Evolutionary conservation across 92 coral and sea anemone genomes (phyloP).

Genomic region (Actinostola sp.): DNA sequence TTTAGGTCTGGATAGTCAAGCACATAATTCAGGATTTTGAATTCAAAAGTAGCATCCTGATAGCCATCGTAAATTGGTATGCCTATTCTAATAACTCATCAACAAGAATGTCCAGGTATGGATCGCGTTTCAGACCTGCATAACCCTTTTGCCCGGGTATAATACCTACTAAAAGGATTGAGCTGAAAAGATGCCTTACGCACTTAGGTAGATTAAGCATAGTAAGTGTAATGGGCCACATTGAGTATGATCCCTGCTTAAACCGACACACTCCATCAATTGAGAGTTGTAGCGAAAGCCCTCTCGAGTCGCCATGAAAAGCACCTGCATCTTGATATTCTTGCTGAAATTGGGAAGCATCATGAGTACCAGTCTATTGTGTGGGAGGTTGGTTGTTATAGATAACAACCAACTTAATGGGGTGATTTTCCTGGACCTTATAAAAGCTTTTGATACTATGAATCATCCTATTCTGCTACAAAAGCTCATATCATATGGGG

Average conservation of each 20-base stretch:
- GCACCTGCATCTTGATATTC: conserved; percentile 25
- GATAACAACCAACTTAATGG: no score
- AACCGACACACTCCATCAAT: conserved; percentile 60
- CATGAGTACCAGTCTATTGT: conserved; percentile 32
- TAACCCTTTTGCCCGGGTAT: conserved; percentile 26
- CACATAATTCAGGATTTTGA: conserved; percentile 45
- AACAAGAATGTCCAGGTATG: conserved; percentile 58
- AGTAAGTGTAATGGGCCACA: conserved; percentile 61
- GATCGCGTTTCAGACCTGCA: conserved; percentile 20
- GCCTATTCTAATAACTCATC: conserved; percentile 49
- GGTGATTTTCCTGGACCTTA: no score
- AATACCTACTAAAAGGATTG: conserved; percentile 51
- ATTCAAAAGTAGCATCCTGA: conserved; percentile 27
- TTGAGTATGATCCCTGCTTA: conserved; percentile 40
- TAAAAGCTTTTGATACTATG: no score
- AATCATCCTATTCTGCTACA: no score
- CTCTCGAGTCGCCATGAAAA: conserved; percentile 44
- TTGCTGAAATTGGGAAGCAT: conserved; percentile 42
- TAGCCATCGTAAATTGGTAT: conserved; percentile 55
- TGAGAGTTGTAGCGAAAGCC: conserved; percentile 34
- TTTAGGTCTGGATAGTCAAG: conserved; percentile 66
- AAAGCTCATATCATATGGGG: no score
- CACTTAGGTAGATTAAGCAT: conserved; percentile 46
- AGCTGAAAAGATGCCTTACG: conserved; percentile 17
- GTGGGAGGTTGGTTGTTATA: no score